These are phyloP conservation scores for Heliconius hortense DNA, from an alignment of 2,888 invertebrate genomes.

Conservation along the genomic window DNA sequence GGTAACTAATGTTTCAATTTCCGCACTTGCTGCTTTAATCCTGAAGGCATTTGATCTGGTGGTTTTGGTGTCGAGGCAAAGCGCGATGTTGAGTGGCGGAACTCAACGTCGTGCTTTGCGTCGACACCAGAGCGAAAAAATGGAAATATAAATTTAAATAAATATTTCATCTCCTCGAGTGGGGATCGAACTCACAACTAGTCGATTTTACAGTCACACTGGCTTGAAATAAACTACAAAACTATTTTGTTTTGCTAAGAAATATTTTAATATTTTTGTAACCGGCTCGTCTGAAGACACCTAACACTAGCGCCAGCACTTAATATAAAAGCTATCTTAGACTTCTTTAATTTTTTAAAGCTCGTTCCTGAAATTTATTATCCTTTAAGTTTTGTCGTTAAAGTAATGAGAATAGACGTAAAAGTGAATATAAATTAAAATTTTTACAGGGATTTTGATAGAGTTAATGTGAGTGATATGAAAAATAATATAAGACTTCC, in stretches of 20 bases:
- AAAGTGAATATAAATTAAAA: constrained; percentile 10
- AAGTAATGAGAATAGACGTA: constrained; percentile 14
- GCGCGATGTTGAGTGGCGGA: too few relatives aligned
- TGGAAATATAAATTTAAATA: too few relatives aligned
- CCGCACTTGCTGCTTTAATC: too few relatives aligned
- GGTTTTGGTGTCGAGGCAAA: too few relatives aligned
- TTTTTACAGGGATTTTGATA: background rate
- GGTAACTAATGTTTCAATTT: too few relatives aligned
- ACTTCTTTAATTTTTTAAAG: constrained; percentile 23
- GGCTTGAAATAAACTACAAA: background rate
- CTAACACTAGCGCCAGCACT: constrained; percentile 6
- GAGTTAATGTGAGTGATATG: background rate
- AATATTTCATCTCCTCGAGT: too few relatives aligned
- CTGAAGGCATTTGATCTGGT: too few relatives aligned
- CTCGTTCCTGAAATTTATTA: constrained; percentile 13
- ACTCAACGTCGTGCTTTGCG: too few relatives aligned
- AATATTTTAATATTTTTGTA: background rate
- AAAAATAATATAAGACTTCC: too few relatives aligned
- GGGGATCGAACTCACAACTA: too few relatives aligned
- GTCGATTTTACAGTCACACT: too few relatives aligned
- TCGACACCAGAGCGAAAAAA: too few relatives aligned
- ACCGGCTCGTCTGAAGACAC: constrained; percentile 5
- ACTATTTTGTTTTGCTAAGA: background rate
- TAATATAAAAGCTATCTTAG: constrained; percentile 21
- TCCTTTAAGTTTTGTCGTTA: constrained; percentile 9